These are phyloP conservation scores for Drosophila subsilvestris DNA, from an alignment of 2,888 invertebrate species.

Conservation along the genomic window DNA sequence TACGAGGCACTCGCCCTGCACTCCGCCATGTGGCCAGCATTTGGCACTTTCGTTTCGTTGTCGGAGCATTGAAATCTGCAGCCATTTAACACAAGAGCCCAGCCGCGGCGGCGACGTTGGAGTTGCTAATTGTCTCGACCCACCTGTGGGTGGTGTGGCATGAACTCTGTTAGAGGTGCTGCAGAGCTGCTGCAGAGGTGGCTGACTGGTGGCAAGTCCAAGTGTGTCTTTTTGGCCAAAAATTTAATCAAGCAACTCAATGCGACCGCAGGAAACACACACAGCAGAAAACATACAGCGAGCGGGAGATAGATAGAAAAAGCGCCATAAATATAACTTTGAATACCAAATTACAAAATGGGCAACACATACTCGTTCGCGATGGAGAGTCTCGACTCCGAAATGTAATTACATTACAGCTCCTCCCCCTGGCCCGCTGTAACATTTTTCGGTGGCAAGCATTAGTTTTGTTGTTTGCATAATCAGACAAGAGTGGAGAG, in stretches of 20 bases:
- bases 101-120: slow-evolving; percentile 1
- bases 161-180: not conserved
- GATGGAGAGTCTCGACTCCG: slow-evolving; percentile 1
- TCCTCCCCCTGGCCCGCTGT: not conserved
- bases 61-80: slow-evolving; percentile 49
- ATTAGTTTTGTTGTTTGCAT: slow-evolving; percentile 39
- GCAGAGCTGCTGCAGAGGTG: not conserved
- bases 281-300: slow-evolving; percentile 16
- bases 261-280: slow-evolving; percentile 25
- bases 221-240: slow-evolving; percentile 37
- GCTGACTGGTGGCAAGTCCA: slow-evolving; percentile 20
- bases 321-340: slow-evolving; percentile 43
- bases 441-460: not conserved
- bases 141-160: not conserved
- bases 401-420: slow-evolving; percentile 34
- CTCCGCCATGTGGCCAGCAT: slow-evolving; percentile 48
- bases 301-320: not conserved
- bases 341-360: slow-evolving; percentile 48
- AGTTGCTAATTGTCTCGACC: slow-evolving; percentile 70
- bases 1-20: slow-evolving; percentile 24
- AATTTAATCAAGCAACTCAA: slow-evolving; percentile 43
- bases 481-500: slow-evolving; percentile 71
- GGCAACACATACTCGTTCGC: slow-evolving; percentile 6
- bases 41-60: slow-evolving; percentile 30
- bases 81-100: slow-evolving; percentile 65